Base-by-base conservation (phyloP, 2,797 vertebrate species). In the Zenarchopterus dispar region DNA sequence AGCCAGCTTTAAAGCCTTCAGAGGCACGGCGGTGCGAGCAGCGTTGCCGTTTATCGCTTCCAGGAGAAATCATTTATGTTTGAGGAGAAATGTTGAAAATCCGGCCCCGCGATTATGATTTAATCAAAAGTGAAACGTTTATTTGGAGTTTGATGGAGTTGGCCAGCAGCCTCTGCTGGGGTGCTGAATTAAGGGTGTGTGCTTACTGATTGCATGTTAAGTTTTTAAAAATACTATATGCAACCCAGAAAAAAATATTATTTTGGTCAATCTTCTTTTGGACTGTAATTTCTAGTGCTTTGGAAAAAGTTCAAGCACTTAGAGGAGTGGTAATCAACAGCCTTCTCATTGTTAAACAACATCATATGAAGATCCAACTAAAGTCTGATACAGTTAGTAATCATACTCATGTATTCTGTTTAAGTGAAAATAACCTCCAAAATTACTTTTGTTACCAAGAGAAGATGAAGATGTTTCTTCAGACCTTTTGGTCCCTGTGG, bases 51-150 rank as follows among this genome's bases (percentile, higher is more conserved):
- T 81, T 51, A 46, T 84, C 62, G 73, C 57, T 45, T 3, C 0
- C n/a, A 59, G 41, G 19, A 44, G 49, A 61, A 68, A 75, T 26
- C 3, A 62, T 28, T 28, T 18, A 52, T 2, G 28, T 62, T 53
- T 61, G 11, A 73, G 66, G 52, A 31, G 46, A 77, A 78, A 68
- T 31, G 43, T 23, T 49, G 5, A 6, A 58, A 63, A 49, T 70
- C 50, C 66, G 66, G 44, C 58, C 48, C 61, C 0, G 2, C 2
- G 0, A 17, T 62, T 62, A 63, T 17, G 1, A 44, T 76, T 49
- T 81, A 53, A 83, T 81, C 6, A 3, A 70, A 80, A 56, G 63
- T 68, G 72, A 85, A 75, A 71, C 16, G 71, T 80, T 71, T 75
- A 59, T 31, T 58, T 22, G 1, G 3, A 47, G 64, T 57, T 65